Evolutionary conservation across 2,888 invertebrate genomes (phyloP).

Genomic region (Heliconius charithonia): DNA sequence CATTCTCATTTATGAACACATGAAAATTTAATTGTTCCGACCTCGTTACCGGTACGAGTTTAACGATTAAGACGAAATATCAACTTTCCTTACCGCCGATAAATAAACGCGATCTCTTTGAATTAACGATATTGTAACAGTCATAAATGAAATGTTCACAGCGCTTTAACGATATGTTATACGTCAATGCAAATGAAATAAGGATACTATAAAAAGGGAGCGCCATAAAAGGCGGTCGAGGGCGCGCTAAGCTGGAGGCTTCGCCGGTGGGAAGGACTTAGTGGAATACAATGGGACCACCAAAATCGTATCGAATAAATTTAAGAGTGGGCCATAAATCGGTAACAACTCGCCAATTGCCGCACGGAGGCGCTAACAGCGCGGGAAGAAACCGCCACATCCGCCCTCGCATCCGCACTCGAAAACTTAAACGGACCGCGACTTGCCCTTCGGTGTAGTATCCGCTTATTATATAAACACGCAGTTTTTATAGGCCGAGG

Average conservation of each 20-base stretch:
- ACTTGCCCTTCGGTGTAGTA: conserved; percentile 41
- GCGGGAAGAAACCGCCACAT: conserved; percentile 70
- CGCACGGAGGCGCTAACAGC: conserved; percentile 81
- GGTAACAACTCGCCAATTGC: conserved; percentile 81
- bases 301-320: conserved; percentile 76
- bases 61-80: conserved; percentile 45
- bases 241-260: conserved; percentile 62
- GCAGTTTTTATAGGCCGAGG: conserved; percentile 23
- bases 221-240: conserved; percentile 70
- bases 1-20: conserved; percentile 34
- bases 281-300: conserved; percentile 80
- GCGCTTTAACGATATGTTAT: conserved; percentile 64
- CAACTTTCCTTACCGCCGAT: conserved; percentile 47
- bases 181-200: conserved; percentile 70
- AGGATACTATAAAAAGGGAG: conserved; percentile 69
- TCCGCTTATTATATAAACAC: conserved; percentile 48
- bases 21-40: conserved; percentile 38
- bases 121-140: conserved; percentile 48
- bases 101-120: conserved; percentile 41
- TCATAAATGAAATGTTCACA: conserved; percentile 49
- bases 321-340: conserved; percentile 80
- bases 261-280: conserved; percentile 64
- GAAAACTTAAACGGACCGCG: conserved; percentile 57
- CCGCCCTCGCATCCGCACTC: conserved; percentile 81
- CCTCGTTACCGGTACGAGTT: conserved; percentile 35